phyloP scores from a whole-genome alignment of 2,797 vertebrate species.

The Antennarius maculatus region DNA sequence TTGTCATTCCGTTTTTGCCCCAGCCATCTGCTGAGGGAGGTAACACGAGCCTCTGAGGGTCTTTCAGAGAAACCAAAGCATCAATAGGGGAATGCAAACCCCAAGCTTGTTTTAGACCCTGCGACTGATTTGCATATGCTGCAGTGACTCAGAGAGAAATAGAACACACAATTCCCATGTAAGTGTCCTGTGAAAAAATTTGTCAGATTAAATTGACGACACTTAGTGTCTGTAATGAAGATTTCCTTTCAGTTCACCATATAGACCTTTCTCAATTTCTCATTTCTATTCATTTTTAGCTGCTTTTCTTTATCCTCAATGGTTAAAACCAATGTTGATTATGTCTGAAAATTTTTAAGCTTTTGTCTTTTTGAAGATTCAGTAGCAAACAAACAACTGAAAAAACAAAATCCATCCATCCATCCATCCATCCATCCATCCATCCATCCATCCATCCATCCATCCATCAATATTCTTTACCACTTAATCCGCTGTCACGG shows the following conservation, averaged over 20 bases:
- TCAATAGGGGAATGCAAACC: slow-evolving; percentile 44
- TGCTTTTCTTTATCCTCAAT: too few species aligned
- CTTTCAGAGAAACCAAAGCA: slow-evolving; percentile 57
- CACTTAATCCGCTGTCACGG: too few species aligned
- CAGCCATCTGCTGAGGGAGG: slow-evolving; percentile 71
- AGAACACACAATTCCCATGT: slow-evolving; percentile 40
- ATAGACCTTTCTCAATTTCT: too few species aligned
- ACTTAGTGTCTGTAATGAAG: slow-evolving; percentile 1
- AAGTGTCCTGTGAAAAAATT: slow-evolving; percentile 48
- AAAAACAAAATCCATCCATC: too few species aligned
- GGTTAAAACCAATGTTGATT: too few species aligned
- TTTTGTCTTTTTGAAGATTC: too few species aligned
- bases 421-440: too few species aligned
- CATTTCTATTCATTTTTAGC: too few species aligned
- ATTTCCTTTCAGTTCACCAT: slow-evolving; percentile 5
- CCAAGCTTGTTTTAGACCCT: slow-evolving; percentile 51
- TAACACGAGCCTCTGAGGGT: slow-evolving; percentile 61
- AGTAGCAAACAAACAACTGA: too few species aligned
- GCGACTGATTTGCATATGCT: slow-evolving; percentile 60
- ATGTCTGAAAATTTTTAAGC: too few species aligned
- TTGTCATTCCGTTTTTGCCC: slow-evolving; percentile 61
- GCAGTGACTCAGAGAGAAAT: slow-evolving; percentile 27
- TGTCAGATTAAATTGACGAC: slow-evolving; percentile 33
- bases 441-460: too few species aligned
- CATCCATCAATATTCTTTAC: too few species aligned